Conservation (phyloP, 2,888 invertebrate genomes). For the Megamerina dolium region DNA sequence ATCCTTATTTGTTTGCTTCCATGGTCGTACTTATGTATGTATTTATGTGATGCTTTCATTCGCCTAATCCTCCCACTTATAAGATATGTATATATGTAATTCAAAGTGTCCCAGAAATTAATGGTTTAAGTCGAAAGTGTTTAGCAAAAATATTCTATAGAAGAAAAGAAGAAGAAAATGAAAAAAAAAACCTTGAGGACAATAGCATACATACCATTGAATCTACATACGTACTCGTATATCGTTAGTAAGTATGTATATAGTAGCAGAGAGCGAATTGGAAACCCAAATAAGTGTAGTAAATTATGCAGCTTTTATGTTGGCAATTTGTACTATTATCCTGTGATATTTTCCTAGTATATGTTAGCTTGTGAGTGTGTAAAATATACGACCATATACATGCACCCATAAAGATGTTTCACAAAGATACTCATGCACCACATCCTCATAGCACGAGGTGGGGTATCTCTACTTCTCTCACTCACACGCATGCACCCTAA, state of each 20-base stretch:
- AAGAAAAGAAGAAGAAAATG: constrained; percentile 6
- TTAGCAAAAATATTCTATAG: constrained; percentile 29
- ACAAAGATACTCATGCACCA: constrained; percentile 9
- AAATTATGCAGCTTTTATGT: constrained; percentile 30
- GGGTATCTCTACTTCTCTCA: not conserved
- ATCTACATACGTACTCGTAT: not conserved
- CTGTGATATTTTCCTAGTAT: constrained; percentile 17
- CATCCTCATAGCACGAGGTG: not conserved
- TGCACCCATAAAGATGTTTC: constrained; percentile 17
- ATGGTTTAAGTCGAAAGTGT: constrained; percentile 45
- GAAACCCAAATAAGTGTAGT: constrained; percentile 14
- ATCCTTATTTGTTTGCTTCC: not conserved
- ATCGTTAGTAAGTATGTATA: not conserved
- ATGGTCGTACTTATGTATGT: not conserved
- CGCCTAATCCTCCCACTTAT: constrained; percentile 8
- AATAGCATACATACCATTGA: not conserved
- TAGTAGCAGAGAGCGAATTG: constrained; percentile 7
- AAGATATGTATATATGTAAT: too few species aligned
- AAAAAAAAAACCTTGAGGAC: not conserved
- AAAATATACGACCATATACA: constrained; percentile 19
- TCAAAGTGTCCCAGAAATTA: constrained; percentile 35
- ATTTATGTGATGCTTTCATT: not conserved
- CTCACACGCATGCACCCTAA: not conserved
- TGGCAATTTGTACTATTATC: constrained; percentile 30
- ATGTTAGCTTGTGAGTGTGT: not conserved